phyloP scores from a whole-genome alignment of 2,113 vertebrate genomes.

The Seriola rivoliana region DNA sequence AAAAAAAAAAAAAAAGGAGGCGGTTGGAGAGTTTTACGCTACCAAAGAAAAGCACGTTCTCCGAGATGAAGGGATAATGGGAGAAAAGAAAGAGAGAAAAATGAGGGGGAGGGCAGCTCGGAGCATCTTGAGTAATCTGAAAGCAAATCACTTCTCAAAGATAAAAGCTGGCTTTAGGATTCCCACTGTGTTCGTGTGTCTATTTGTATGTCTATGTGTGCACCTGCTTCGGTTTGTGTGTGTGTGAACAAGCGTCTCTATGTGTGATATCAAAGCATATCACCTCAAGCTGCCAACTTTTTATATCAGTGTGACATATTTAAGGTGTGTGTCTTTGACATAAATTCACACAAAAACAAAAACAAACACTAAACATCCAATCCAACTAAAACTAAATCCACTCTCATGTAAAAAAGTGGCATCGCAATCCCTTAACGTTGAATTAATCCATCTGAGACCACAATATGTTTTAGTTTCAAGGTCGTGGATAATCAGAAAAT shows the following conservation, averaged over 20 bases:
- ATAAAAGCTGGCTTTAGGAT: conserved; percentile 66
- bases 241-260: conserved; percentile 6
- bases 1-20: conserved; percentile 15
- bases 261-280: conserved; percentile 20
- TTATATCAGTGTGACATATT: conserved; percentile 37
- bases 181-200: conserved; percentile 12
- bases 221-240: conserved; percentile 10
- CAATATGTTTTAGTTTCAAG: conserved; percentile 21
- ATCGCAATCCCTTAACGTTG: background rate
- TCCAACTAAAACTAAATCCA: background rate
- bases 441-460: background rate
- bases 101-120: conserved; percentile 48
- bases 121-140: conserved; percentile 63
- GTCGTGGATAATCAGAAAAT: conserved; percentile 19
- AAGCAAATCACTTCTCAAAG: conserved; percentile 63
- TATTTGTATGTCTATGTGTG: background rate
- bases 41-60: conserved; percentile 56
- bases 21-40: conserved; percentile 51
- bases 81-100: conserved; percentile 56
- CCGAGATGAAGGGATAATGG: conserved; percentile 62
- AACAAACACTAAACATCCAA: conserved; percentile 13
- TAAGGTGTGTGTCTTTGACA: conserved; percentile 4
- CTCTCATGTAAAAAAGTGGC: background rate
- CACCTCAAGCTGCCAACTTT: conserved; percentile 29
- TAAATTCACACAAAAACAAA: background rate